These are phyloP conservation scores for Lepus townsendii DNA, from an alignment of 2,797 vertebrate species.

Conservation along the genomic window DNA sequence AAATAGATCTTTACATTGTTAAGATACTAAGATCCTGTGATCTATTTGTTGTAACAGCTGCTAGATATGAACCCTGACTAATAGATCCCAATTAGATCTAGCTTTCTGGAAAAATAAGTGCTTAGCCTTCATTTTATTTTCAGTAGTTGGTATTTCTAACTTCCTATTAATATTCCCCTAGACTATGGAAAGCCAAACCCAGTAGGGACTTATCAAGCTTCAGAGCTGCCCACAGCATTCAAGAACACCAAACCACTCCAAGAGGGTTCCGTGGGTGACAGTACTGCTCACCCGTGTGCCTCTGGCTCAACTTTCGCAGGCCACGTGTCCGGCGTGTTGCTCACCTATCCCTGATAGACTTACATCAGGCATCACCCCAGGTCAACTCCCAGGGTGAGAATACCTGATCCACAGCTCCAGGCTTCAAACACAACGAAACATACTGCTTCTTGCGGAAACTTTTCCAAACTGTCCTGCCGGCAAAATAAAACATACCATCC, in stretches of 20 bases:
- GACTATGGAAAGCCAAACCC: neutral
- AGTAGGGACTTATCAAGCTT: neutral
- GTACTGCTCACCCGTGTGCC: neutral
- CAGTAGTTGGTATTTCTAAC: neutral
- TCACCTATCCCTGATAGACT: neutral
- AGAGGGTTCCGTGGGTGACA: no score
- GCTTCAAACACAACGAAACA: neutral
- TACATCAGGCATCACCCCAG: neutral
- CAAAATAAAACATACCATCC: neutral
- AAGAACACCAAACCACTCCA: neutral
- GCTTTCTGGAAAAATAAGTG: neutral
- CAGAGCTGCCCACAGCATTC: neutral
- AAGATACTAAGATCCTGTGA: neutral
- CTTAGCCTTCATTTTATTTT: neutral
- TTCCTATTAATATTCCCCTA: neutral
- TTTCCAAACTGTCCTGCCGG: neutral
- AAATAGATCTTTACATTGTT: neutral
- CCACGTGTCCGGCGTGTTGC: no score
- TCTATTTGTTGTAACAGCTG: neutral
- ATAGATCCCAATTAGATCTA: neutral
- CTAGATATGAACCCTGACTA: neutral
- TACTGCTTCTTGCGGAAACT: neutral
- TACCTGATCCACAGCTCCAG: neutral
- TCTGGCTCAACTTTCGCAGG: neutral
- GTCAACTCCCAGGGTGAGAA: neutral